Percentiles rank a stretch among this genome's conserved stretches.
Conservation (phyloP, 35 echinoderm and acorn worm genomes). For the Ptychodera flava region DNA sequence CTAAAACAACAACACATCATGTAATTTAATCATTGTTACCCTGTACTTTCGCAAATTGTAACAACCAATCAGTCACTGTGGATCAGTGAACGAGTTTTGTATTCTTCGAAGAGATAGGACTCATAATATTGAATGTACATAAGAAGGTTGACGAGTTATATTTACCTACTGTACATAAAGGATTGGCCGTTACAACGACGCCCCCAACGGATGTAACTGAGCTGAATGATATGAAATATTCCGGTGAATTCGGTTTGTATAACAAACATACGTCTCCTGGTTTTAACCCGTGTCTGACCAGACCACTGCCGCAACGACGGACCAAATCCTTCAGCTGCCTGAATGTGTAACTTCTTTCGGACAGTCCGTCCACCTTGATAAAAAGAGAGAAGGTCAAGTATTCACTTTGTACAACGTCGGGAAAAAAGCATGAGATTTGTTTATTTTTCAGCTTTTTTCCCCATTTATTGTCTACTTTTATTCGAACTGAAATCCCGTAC, state of each 20-base stretch:
- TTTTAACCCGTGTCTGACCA: constrained; percentile 29
- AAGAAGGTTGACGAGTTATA: too few species aligned
- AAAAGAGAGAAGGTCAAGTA: too few species aligned
- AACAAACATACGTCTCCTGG: constrained; percentile 37
- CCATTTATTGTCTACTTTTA: too few species aligned
- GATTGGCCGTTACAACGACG: constrained; percentile 26
- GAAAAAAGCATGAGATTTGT: too few species aligned
- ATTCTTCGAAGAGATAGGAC: too few species aligned
- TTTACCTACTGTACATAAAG: constrained; percentile 45
- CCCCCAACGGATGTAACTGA: constrained; percentile 29
- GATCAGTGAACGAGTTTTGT: too few species aligned
- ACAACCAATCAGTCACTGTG: background rate
- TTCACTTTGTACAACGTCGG: too few species aligned
- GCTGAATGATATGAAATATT: constrained; percentile 30
- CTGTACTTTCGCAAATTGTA: background rate
- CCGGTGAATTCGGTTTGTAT: constrained; percentile 40
- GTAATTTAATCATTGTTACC: background rate
- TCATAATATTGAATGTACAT: too few species aligned
- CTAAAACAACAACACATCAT: background rate
- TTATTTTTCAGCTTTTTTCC: too few species aligned
- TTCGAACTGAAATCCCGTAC: too few species aligned
- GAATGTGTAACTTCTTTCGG: constrained; percentile 27
- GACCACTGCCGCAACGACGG: constrained; percentile 12
- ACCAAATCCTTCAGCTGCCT: constrained; percentile 13
- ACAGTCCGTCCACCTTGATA: constrained; percentile 37